Conservation (phyloP, 2,113 vertebrate genomes). For the Arizona elegans region DNA sequence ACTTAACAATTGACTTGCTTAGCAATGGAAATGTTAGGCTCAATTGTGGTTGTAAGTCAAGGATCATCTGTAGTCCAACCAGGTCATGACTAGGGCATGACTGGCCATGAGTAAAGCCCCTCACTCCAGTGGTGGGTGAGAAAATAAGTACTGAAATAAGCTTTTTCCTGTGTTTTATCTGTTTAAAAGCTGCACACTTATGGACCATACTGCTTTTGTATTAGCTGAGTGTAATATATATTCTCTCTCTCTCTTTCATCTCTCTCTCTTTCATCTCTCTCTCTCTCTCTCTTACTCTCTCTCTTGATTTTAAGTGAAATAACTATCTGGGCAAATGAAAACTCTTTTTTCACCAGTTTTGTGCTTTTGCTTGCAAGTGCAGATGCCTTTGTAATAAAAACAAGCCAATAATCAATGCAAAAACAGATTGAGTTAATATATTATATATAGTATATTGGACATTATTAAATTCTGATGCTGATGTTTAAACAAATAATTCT, state of each 20-base stretch:
- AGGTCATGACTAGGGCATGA: too few relatives aligned
- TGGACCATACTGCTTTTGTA: neutral
- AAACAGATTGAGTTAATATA: neutral
- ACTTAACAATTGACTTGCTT: neutral
- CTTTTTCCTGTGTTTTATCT: neutral
- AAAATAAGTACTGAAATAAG: neutral
- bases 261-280: too few relatives aligned
- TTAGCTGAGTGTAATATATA: neutral
- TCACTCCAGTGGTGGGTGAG: neutral
- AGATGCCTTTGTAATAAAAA: neutral
- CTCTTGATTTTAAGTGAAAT: neutral
- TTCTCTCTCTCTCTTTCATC: too few relatives aligned
- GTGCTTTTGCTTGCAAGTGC: neutral
- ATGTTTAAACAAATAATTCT: rapidly evolving
- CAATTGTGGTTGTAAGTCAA: neutral
- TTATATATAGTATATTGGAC: neutral
- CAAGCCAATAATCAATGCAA: neutral
- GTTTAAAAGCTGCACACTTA: neutral
- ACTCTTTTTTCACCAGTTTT: neutral
- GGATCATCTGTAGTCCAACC: too few relatives aligned
- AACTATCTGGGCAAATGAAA: neutral
- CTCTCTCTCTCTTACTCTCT: neutral
- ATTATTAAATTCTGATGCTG: too few relatives aligned
- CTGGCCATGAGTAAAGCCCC: too few relatives aligned
- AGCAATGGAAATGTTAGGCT: neutral